phyloP scores from a whole-genome alignment of 2,888 invertebrate species.

The Cinara cedri region DNA sequence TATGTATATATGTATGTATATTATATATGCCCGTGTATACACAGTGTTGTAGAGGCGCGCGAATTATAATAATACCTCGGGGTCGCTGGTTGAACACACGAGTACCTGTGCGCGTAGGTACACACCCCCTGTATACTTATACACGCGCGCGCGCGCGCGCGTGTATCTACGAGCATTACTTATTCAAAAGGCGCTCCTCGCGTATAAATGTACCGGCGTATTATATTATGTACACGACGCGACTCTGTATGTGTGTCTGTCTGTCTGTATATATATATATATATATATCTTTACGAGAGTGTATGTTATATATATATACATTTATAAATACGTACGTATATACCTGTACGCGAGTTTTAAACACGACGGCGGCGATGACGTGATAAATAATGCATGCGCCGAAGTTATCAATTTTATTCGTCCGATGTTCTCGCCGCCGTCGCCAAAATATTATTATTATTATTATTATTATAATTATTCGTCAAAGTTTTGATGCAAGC shows the following conservation, averaged over 20 bases:
- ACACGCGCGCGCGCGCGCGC: not conserved
- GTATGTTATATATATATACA: not conserved
- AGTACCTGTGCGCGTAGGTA: not conserved
- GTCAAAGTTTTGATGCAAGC: conserved; percentile 46
- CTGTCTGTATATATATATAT: not conserved
- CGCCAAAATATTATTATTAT: not conserved
- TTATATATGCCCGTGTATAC: too few species aligned
- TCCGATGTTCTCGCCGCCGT: not conserved
- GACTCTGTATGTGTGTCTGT: not conserved
- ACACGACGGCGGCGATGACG: conserved; percentile 10
- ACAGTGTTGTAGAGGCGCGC: not conserved
- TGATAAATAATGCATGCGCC: conserved; percentile 32
- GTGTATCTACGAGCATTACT: conserved; percentile 29
- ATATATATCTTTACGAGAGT: not conserved
- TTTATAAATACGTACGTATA: too few species aligned
- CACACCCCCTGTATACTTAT: too few species aligned
- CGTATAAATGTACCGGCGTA: not conserved
- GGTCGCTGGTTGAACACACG: not conserved
- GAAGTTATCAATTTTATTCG: conserved; percentile 42
- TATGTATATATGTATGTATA: too few species aligned
- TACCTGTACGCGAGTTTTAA: conserved; percentile 37
- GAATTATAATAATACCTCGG: not conserved
- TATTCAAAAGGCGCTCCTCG: conserved; percentile 20
- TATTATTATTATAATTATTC: conserved; percentile 7
- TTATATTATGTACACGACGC: not conserved